Conservation (phyloP, 2,888 invertebrate species). For the Callyntrura sp. region DNA sequence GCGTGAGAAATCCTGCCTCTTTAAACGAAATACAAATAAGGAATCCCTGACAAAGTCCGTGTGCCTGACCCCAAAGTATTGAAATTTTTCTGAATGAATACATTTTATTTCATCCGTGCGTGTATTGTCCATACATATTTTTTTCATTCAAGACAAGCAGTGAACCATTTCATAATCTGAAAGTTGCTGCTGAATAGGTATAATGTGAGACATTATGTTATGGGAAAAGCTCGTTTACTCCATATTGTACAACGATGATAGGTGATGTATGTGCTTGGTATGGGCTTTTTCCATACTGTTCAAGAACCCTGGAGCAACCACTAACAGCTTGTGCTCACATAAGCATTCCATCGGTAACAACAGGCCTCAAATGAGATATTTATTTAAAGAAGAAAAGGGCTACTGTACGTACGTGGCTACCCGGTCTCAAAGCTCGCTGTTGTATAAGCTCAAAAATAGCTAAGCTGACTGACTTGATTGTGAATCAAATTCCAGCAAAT, state of each 20-base stretch:
- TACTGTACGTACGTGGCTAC: background rate
- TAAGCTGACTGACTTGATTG: slow-evolving; percentile 39
- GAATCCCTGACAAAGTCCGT: background rate
- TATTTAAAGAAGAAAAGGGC: slow-evolving; percentile 63
- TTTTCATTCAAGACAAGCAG: slow-evolving; percentile 55
- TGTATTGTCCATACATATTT: slow-evolving; percentile 57
- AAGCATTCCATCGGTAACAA: slow-evolving; percentile 47
- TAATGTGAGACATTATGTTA: background rate
- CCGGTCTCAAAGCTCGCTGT: slow-evolving; percentile 23
- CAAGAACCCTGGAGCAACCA: slow-evolving; percentile 44
- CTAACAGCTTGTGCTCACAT: slow-evolving; percentile 29
- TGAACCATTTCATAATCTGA: slow-evolving; percentile 61
- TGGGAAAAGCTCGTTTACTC: background rate
- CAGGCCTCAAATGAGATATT: slow-evolving; percentile 74
- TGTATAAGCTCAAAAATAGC: slow-evolving; percentile 23
- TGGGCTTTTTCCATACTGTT: too few species aligned
- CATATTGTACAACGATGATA: too few species aligned
- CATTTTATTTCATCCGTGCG: slow-evolving; percentile 49
- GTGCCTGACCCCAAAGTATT: slow-evolving; percentile 24
- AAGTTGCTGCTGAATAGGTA: background rate
- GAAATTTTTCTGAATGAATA: slow-evolving; percentile 66
- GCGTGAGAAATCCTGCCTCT: slow-evolving; percentile 31
- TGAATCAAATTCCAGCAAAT: slow-evolving; percentile 75
- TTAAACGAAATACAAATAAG: background rate
- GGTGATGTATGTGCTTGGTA: too few species aligned